Evolutionary conservation across 2,113 vertebrate species (phyloP).

Genomic region (Urocynchramus pylzowi): DNA sequence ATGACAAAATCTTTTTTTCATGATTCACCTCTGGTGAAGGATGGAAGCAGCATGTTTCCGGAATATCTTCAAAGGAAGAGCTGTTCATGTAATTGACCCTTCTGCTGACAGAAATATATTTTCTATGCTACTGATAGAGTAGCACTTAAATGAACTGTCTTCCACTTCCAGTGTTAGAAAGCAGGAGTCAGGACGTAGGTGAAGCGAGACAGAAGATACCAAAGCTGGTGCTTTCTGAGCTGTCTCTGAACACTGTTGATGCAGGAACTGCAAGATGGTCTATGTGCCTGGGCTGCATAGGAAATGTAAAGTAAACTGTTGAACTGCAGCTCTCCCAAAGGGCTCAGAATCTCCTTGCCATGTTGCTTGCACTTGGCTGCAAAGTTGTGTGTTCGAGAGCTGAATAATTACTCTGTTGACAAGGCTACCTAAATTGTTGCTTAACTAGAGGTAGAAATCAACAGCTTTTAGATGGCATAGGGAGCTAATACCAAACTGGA

Average conservation of each 20-base stretch:
- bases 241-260: accelerated
- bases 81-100: neutral
- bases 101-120: neutral
- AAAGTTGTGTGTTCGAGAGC: neutral
- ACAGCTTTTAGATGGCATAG: neutral
- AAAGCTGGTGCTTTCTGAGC: neutral
- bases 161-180: neutral
- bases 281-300: neutral
- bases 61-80: neutral
- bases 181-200: neutral
- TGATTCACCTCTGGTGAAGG: neutral
- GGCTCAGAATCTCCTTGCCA: neutral
- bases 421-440: neutral
- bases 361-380: neutral
- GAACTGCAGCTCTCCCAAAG: neutral
- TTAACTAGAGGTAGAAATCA: neutral
- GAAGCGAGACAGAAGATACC: neutral
- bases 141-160: neutral
- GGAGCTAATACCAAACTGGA: neutral
- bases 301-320: neutral
- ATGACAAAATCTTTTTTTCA: neutral
- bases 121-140: neutral
- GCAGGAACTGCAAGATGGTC: neutral
- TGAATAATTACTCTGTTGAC: neutral
- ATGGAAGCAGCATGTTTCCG: constrained; percentile 6